Evolutionary conservation across 2,888 invertebrate genomes (phyloP), one percentile per base, ranked within the genome.

Genomic region (Xestobium rufovillosum): DNA sequence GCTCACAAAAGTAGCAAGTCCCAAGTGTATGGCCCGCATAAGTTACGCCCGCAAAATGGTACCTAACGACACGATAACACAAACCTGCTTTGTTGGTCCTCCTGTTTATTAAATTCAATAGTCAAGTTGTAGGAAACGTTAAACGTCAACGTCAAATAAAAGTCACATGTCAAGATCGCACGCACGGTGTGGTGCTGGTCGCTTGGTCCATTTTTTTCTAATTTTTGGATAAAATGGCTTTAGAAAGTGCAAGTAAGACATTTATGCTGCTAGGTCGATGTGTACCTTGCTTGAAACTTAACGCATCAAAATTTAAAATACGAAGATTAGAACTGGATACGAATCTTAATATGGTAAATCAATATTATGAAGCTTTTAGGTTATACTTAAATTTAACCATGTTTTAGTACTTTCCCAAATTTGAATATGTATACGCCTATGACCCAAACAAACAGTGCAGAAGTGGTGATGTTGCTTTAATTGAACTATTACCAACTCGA

Each of bases 401-500:
- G 26, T 73, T 72, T 31, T 62, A 89, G 89, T 87, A 87, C 59
- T 90, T 89, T 55, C 72, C 72, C 46, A 80, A 82, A 61, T 74
- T 78, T 46, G 76, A 80, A 45, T 79, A 75, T 49, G 68, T 78
- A 41, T 87, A 80, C 55, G 89, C 86, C 25, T 72, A 83, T 56
- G 90, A 91, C 68, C 86, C 87, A 0, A 59, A 79, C 2, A 79
- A 81, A 50, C 55, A 72, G 30, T 87, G 86, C 57, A 87, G 87
- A 66, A 75, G 80, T 6, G 90, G 90, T 1, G 91, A 91, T 56
- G 70, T 86, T 29, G 88, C 88, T 3, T 67, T 91, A 9, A 80
- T 90, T 47, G 75, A 85, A 60, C 74, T 76, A 47, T 61, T 90
- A 31, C 79, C 83, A 2, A 66, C 78, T 39, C 83, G 80, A 60